These are phyloP conservation scores for Monopterus albus DNA, from an alignment of 2,113 vertebrate species.

Conservation along the genomic window DNA sequence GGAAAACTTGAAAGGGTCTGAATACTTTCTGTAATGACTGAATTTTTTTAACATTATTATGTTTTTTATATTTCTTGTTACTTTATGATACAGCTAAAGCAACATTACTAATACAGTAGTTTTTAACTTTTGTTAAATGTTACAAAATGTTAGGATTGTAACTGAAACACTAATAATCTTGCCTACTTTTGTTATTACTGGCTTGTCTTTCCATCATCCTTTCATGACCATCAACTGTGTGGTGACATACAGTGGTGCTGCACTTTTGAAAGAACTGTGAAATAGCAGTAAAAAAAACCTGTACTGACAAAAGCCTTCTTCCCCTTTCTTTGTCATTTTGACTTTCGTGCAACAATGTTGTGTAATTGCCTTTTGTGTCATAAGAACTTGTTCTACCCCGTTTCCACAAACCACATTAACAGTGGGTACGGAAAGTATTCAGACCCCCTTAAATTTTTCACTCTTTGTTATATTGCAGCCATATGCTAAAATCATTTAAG, in stretches of 20 bases:
- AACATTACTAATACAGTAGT: background rate
- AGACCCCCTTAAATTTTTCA: no score
- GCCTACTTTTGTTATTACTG: no score
- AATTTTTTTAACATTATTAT: no score
- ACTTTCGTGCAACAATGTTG: slow-evolving; percentile 21
- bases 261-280: background rate
- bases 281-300: background rate
- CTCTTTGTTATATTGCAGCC: no score
- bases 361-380: slow-evolving; percentile 32
- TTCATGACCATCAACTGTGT: background rate
- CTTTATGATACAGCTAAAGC: background rate
- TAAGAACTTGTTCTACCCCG: slow-evolving; percentile 14
- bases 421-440: no score
- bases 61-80: background rate
- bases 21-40: no score
- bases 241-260: background rate
- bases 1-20: no score
- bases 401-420: background rate
- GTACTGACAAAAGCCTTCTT: slow-evolving; percentile 22
- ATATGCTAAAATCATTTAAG: no score
- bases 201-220: no score
- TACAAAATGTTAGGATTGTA: no score
- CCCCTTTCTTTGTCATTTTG: slow-evolving; percentile 19
- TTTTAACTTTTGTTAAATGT: background rate
- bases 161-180: no score